These are phyloP conservation scores for Metacarcinus magister DNA, from an alignment of 2,888 invertebrate species.

Conservation along the genomic window DNA sequence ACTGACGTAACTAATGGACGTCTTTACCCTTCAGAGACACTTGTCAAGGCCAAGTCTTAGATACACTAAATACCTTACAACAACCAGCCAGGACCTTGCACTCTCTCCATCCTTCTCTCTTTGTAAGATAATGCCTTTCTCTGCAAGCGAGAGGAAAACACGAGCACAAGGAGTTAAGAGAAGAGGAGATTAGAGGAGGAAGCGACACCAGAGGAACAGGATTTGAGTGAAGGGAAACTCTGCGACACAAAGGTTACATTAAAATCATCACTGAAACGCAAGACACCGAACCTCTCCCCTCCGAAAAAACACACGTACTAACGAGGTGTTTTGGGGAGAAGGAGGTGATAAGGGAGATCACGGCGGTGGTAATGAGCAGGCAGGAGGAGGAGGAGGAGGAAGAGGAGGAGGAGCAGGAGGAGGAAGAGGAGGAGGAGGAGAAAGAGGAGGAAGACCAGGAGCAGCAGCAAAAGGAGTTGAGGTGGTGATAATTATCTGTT, in stretches of 20 bases:
- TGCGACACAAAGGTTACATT: neutral
- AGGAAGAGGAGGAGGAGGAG: neutral
- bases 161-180: neutral
- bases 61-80: neutral
- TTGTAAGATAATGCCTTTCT: neutral
- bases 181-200: neutral
- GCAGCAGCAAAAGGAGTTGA: neutral
- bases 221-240: neutral
- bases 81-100: neutral
- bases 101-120: neutral
- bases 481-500: neutral
- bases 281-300: neutral
- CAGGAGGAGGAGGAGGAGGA: neutral
- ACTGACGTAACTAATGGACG: neutral
- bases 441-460: neutral
- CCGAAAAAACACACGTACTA: neutral
- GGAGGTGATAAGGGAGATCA: constrained; percentile 8
- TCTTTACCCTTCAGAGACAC: neutral
- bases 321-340: neutral
- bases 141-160: neutral
- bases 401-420: neutral
- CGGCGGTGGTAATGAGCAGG: neutral
- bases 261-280: neutral
- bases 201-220: neutral
- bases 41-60: neutral